A percentile compares a stretch with the other conserved stretches of the same genome.
phyloP scores from a whole-genome alignment of 2,797 vertebrate species.

The Centropyge bicolor region DNA sequence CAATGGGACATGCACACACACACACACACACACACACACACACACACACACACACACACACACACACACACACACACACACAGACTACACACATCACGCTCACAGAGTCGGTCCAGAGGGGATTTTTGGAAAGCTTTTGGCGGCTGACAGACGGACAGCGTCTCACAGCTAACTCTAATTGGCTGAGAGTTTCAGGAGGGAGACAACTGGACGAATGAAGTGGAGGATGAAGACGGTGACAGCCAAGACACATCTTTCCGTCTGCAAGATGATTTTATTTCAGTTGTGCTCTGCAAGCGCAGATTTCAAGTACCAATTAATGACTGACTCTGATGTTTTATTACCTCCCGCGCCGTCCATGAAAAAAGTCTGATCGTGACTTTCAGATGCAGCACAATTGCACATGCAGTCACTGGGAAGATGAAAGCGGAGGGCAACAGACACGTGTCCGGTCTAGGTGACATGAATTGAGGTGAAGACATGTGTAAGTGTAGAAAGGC shows the following conservation, averaged over 20 bases:
- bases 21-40: conserved; percentile 20
- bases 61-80: conserved; percentile 9
- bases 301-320: conserved; percentile 37
- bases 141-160: conserved; percentile 66
- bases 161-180: conserved; percentile 74
- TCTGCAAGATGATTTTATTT: conserved; percentile 38
- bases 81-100: conserved; percentile 16
- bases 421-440: background rate
- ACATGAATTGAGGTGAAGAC: conserved; percentile 2
- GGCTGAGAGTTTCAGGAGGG: conserved; percentile 61
- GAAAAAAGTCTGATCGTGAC: background rate
- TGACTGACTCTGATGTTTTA: conserved; percentile 12
- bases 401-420: background rate
- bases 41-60: conserved; percentile 29
- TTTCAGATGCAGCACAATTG: background rate
- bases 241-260: conserved; percentile 33
- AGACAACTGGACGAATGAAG: conserved; percentile 58
- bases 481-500: background rate
- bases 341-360: background rate
- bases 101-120: conserved; percentile 36
- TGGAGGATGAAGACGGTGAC: conserved; percentile 47
- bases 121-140: conserved; percentile 55
- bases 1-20: conserved; percentile 23
- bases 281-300: background rate
- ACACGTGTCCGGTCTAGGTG: background rate